Evolutionary conservation across 2,797 vertebrate species (phyloP).

Genomic region (Xerus rutilus): DNA sequence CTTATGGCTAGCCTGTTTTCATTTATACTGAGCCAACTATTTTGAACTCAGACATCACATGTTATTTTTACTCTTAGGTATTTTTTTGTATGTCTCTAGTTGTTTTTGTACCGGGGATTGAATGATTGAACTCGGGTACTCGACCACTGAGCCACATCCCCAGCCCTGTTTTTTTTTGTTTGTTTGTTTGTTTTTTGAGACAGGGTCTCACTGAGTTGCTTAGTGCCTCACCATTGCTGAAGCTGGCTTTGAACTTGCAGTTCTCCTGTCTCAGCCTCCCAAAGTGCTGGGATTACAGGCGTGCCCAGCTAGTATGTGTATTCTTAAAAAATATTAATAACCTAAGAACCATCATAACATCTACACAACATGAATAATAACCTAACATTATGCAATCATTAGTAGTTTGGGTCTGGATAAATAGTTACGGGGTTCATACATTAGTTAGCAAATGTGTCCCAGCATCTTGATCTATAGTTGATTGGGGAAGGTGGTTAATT

Average conservation of each 20-base stretch:
- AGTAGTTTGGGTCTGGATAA: not conserved
- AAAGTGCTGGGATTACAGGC: no score
- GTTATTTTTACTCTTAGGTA: not conserved
- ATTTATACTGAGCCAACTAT: not conserved
- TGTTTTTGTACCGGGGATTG: no score
- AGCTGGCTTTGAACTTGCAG: no score
- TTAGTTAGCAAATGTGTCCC: not conserved
- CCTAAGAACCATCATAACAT: not conserved
- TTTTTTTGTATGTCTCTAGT: not conserved
- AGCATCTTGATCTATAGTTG: not conserved
- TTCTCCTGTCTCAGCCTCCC: no score
- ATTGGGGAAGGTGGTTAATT: conserved; percentile 8
- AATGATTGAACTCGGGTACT: no score
- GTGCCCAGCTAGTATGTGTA: not conserved
- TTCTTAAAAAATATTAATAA: not conserved
- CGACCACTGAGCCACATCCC: no score
- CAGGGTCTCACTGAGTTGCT: no score
- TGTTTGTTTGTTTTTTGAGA: no score
- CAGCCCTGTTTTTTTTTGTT: no score
- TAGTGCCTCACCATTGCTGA: no score
- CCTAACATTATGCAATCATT: not conserved
- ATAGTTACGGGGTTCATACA: not conserved
- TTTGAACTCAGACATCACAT: not conserved
- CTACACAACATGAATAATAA: not conserved
- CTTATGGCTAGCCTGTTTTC: not conserved